A percentile compares a stretch with the other conserved stretches of the same genome.
phyloP scores from a whole-genome alignment of 1,140 invertebrate genomes.

The Drosophila sturtevanti region DNA sequence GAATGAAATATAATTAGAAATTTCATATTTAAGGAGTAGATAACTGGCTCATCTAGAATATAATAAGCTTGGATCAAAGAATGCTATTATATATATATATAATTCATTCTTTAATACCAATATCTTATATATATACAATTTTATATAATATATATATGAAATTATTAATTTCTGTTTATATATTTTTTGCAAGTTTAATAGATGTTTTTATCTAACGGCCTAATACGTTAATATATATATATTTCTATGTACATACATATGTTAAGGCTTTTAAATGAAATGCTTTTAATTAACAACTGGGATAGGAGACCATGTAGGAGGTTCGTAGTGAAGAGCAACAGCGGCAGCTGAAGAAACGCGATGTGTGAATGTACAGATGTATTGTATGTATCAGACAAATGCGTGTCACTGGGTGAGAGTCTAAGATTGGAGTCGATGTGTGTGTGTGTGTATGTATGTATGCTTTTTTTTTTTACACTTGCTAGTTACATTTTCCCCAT shows the following conservation, averaged over 20 bases:
- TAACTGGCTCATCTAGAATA: no score
- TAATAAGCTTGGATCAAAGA: no score
- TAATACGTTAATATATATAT: no score
- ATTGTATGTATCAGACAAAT: conserved; percentile 52
- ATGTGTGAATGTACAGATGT: conserved; percentile 26
- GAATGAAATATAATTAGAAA: no score
- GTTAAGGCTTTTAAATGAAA: background rate
- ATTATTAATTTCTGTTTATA: no score
- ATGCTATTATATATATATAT: no score
- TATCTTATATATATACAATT: no score
- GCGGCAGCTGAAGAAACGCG: background rate
- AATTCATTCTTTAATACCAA: no score
- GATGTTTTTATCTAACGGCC: no score
- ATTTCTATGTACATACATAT: no score
- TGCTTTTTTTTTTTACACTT: conserved; percentile 48
- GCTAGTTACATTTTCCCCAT: conserved; percentile 74
- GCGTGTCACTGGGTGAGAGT: conserved; percentile 79
- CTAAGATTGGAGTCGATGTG: conserved; percentile 23
- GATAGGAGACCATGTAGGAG: conserved; percentile 24
- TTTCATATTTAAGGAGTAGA: no score
- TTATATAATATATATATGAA: no score
- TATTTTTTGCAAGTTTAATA: background rate
- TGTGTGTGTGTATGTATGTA: background rate
- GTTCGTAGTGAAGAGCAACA: background rate
- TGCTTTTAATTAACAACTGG: conserved; percentile 63